Evolutionary conservation across 2,888 invertebrate species (phyloP), one percentile per base, ranked within the genome.

Genomic region (Cyclophora albipunctata): DNA sequence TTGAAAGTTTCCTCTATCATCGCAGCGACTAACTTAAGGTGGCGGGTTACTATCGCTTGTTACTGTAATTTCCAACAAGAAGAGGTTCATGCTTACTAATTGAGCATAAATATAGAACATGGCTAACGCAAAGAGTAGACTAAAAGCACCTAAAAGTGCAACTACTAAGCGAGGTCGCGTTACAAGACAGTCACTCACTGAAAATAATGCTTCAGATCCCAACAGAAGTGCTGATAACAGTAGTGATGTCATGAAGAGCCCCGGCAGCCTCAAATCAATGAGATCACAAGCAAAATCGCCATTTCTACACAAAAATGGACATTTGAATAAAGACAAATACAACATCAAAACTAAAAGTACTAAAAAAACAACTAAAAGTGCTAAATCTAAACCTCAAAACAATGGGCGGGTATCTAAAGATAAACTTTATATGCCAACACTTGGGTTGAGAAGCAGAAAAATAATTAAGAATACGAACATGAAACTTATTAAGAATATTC

Each of bases 71-170:
- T 58, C 48, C 54, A 53, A 59, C 52, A 58, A 66, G 61, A 66
- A 67, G 62, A 63, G 66, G 59, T 60, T 55, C 49, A 63, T 63
- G 79, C 78, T 79, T 82, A 77, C 71, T 80, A 80, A 82, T 75
- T 62, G 64, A 71, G 64, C 67, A 62, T 64, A 67, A 65, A 71
- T 63, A 71, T 63, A 67, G 46, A 62, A 56, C 64, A 88, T 88
- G 87, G 88, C 86, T 81, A 85, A 83, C 63, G 71, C 76, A 66
- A 84, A 80, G 66, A 77, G 63, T 77, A 83, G 73, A 79, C 53
- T 72, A 66, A 81, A 78, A 54, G 67, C 81, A 67, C 71, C 73
- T 41, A 77, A 74, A 71, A 75, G 69, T 68, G 69, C 67, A 54
- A 62, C 72, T 59, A 67, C 64, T 37, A 73, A 66, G 59, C 74